phyloP scores from a whole-genome alignment of 1,140 invertebrate species.

The Scylla paramamosain region DNA sequence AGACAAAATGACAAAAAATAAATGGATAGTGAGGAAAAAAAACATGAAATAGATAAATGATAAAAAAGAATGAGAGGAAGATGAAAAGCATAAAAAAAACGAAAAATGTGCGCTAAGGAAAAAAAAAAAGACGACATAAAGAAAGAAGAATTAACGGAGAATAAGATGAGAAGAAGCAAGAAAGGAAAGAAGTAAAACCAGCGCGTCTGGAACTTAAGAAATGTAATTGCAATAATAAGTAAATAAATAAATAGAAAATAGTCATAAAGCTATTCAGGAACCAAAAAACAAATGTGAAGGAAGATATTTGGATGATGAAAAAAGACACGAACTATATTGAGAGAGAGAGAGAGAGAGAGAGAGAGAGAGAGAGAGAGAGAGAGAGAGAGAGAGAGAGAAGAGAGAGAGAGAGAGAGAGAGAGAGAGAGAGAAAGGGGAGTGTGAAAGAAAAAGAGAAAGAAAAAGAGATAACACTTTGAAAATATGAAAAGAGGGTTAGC shows the following conservation, averaged over 20 bases:
- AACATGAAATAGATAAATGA: background rate
- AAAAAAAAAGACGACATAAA: background rate
- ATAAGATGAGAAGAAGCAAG: background rate
- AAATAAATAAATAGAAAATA: no score
- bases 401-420: background rate
- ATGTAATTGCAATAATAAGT: no score
- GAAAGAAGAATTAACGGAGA: background rate
- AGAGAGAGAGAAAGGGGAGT: background rate
- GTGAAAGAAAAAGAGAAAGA: background rate
- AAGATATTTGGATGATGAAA: background rate
- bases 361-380: background rate
- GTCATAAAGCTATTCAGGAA: background rate
- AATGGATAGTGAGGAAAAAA: no score
- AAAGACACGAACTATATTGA: no score
- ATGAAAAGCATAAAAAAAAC: background rate
- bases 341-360: background rate
- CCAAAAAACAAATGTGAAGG: background rate
- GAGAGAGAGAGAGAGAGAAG: background rate
- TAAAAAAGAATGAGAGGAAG: background rate
- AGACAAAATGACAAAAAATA: background rate
- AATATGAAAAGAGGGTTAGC: background rate
- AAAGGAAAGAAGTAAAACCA: background rate
- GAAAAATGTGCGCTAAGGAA: background rate
- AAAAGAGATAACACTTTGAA: background rate
- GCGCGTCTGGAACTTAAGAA: no score